Conservation (phyloP, 2,797 vertebrate species). For the Odontamblyopus rebecca region DNA sequence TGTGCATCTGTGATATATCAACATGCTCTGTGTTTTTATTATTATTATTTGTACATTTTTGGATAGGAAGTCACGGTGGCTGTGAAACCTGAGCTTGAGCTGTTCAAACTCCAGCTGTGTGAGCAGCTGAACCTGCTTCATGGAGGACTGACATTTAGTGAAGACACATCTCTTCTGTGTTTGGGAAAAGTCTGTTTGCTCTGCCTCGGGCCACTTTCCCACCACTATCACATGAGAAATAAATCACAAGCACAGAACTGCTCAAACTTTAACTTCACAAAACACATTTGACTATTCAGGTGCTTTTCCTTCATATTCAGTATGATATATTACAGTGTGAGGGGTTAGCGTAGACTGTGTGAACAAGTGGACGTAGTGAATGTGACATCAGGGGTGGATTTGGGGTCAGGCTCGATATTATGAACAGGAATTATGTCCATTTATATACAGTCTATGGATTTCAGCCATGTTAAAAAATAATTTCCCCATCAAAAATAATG, state of each 20-base stretch:
- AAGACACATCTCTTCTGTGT: slow-evolving; percentile 47
- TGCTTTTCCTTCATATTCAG: neutral
- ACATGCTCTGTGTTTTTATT: too few species aligned
- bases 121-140: slow-evolving; percentile 50
- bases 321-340: too few species aligned
- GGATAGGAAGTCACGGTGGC: neutral
- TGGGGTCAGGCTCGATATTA: too few species aligned
- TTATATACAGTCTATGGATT: too few species aligned
- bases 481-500: too few species aligned
- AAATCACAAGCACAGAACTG: neutral
- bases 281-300: neutral
- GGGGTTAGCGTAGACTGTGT: too few species aligned
- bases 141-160: slow-evolving; percentile 35
- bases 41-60: neutral
- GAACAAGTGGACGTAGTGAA: too few species aligned
- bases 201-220: slow-evolving; percentile 57
- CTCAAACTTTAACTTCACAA: neutral
- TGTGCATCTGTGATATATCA: too few species aligned
- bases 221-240: slow-evolving; percentile 16
- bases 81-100: neutral
- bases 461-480: too few species aligned
- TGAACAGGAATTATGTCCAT: too few species aligned
- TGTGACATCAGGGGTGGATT: too few species aligned
- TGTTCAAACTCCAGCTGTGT: neutral
- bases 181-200: slow-evolving; percentile 56